Evolutionary conservation across 2,888 invertebrate genomes (phyloP).

Genomic region (Empis stercorea): DNA sequence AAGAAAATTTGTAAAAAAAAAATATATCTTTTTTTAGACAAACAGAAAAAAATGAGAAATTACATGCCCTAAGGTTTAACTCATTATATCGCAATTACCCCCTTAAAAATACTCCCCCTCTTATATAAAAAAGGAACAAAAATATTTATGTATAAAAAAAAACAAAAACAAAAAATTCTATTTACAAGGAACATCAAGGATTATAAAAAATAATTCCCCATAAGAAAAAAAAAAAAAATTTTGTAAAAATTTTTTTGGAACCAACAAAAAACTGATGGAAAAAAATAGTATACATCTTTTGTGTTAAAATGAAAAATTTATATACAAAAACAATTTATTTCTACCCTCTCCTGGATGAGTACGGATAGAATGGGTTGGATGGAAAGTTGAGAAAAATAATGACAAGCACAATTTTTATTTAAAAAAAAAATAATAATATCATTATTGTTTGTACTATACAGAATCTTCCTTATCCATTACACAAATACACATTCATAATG

Average conservation of each 20-base stretch:
- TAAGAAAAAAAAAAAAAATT: conserved; percentile 16
- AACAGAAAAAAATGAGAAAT: conserved; percentile 2
- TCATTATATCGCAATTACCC: conserved; percentile 7
- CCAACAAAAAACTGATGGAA: conserved; percentile 2
- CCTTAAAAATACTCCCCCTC: neutral
- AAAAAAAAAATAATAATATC: too few relatives aligned
- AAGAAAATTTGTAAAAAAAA: neutral
- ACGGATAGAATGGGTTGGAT: neutral
- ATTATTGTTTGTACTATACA: too few relatives aligned
- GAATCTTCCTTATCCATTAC: too few relatives aligned
- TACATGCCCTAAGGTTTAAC: neutral
- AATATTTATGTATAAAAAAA: neutral
- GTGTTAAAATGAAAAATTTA: too few relatives aligned
- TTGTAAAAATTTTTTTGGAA: conserved; percentile 1
- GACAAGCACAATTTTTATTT: neutral
- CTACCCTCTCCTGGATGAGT: too few relatives aligned
- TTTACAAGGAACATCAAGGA: too few relatives aligned
- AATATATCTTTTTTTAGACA: too few relatives aligned
- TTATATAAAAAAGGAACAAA: too few relatives aligned
- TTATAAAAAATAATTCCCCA: too few relatives aligned
- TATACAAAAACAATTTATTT: too few relatives aligned
- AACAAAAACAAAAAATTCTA: neutral
- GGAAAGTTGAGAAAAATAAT: neutral
- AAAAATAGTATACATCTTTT: neutral
- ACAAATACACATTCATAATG: neutral